These are phyloP conservation scores for Syrrhaptes paradoxus DNA, from an alignment of 2,113 vertebrate species.

Conservation along the genomic window DNA sequence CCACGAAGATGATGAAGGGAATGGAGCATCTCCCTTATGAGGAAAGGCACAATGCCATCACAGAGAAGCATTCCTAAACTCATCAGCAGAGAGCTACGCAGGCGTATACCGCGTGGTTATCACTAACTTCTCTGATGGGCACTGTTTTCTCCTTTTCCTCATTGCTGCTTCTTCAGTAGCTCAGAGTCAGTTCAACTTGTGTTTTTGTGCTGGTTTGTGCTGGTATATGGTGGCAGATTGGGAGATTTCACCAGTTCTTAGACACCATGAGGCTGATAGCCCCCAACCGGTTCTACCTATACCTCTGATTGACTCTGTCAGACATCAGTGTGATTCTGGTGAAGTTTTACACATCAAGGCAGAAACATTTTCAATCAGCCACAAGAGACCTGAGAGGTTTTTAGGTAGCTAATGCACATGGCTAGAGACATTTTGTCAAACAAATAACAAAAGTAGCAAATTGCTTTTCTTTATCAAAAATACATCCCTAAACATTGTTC, in stretches of 20 bases:
- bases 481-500: neutral
- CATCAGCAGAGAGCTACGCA: neutral
- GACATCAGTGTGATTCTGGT: neutral
- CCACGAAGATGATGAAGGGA: too few species aligned
- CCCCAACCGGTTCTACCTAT: neutral
- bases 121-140: neutral
- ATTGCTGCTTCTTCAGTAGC: neutral
- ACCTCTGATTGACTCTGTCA: neutral
- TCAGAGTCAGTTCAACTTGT: neutral
- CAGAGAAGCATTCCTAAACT: neutral
- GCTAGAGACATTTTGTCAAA: neutral
- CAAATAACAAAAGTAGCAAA: neutral
- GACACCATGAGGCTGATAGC: neutral
- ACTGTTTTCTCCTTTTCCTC: neutral
- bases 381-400: accelerated
- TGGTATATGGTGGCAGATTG: neutral
- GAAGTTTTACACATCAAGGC: neutral
- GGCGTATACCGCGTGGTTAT: accelerated
- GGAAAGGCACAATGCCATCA: neutral
- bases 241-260: neutral
- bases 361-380: neutral
- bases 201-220: neutral
- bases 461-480: neutral
- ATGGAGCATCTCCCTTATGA: too few species aligned
- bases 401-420: neutral